Base-by-base conservation (phyloP, 2,888 invertebrate species). In the Drosophila algonquin region DNA sequence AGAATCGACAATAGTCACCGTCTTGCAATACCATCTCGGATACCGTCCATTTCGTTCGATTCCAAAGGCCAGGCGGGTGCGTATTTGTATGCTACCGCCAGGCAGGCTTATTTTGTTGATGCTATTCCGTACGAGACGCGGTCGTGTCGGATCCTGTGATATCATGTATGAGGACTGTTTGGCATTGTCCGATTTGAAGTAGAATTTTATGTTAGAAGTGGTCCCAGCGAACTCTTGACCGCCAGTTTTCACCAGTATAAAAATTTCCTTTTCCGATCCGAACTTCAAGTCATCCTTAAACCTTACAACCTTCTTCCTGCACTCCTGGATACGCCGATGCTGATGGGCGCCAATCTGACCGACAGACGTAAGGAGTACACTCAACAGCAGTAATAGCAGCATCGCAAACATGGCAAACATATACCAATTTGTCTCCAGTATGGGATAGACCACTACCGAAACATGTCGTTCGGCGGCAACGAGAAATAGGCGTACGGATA, bases 21-120 rank as follows among this genome's bases (percentile, higher is more conserved):
- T 24, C 10, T 69, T 59, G 24, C 76, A 76, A 32, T 64, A 76
- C 76, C 76, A 76, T 1, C 62, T 60, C 0, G 76, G 76, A 60
- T 69, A 76, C 3, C 76, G 62, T 0, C 76, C 76, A 3, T 53
- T 60, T 1, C 18, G 30, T 2, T 57, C 50, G 6, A 73, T 32
- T 1, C 48, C 73, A 24, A 76, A 3, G 8, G 73, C 69, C 62
- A 76, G 12, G 1, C 61, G 61, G 8, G 73, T 77, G 5, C 77
- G 76, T 47, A 76, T 48, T 1, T n/a, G 14, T 0, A 76, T 45
- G 1, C 18, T 1, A 3, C 67, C 62, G 1, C 44, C 16, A 0
- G 48, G 44, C 0, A 76, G 18, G 1, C 5, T 5, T 9, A 76
- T 2, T 8, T 21, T 64, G 10, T 50, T 64, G 1, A 56, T 63